Conservation (phyloP, 2,797 vertebrate genomes). For the Periparus ater region DNA sequence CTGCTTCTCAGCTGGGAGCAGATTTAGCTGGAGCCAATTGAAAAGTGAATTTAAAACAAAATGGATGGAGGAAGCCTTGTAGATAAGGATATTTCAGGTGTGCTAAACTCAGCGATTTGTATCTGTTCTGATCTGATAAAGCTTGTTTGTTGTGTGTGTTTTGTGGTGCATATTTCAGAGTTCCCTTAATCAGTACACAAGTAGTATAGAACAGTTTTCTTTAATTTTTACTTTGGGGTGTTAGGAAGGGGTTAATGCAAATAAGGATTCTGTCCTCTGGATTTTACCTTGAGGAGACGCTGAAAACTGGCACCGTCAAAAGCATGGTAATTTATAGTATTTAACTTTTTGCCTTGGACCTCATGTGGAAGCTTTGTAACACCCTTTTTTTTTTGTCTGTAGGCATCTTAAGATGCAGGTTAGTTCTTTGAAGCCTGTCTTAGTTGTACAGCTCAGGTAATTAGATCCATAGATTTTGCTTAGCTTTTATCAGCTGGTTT, state of each 20-base stretch:
- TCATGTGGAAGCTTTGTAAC: not conserved
- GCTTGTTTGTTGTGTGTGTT: not conserved
- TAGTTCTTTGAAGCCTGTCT: not conserved
- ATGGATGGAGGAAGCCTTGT: not conserved
- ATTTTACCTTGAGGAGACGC: not conserved
- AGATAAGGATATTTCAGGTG: not conserved
- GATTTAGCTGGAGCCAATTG: not conserved
- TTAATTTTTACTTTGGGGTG: not conserved
- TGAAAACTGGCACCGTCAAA: not conserved
- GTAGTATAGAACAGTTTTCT: not conserved
- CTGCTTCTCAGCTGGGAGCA: not conserved
- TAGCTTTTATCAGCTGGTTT: not conserved
- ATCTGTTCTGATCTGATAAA: not conserved
- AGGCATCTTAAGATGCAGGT: not conserved
- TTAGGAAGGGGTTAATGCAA: not conserved
- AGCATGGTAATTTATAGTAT: not conserved
- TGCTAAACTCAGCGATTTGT: not conserved
- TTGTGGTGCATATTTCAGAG: not conserved
- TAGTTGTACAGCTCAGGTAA: not conserved
- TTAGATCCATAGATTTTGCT: not conserved
- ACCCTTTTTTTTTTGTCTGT: not conserved
- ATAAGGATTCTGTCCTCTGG: not conserved
- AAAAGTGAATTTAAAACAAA: not conserved
- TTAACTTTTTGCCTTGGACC: not conserved
- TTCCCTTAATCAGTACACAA: not conserved